Evolutionary conservation across 2,888 invertebrate species (phyloP), one percentile per base, ranked within the genome.

Genomic region (Achlya flavicornis): DNA sequence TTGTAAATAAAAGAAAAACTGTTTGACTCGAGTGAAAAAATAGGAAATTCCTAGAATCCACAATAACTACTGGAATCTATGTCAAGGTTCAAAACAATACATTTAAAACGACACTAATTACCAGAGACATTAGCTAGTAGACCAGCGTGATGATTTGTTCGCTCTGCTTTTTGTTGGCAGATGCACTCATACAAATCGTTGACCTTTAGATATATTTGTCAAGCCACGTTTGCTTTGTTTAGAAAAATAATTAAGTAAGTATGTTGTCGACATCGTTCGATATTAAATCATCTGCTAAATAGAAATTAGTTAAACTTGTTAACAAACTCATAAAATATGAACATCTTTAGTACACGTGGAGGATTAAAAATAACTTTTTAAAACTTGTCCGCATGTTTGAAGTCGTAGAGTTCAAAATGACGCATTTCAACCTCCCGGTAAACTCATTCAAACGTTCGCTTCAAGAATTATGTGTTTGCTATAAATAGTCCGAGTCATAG

Each of bases 401-500:
- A 16, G 16, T 16, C 48, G 14, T 38, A 12, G 41, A 6, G 53
- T n/a, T n/a, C 19, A 10, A 53, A 6, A 53, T 53, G 7, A 53
- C 53, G n/a, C 10, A 10, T 53, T 19, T 53, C 16, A 19, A 41
- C 19, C 19, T 4, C 10, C 33, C 10, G 58, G 58, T n/a, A 58
- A 58, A 58, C 38, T 58, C 58, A 58, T 58, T 58, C 35, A 58
- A 38, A 58, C 35, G 58, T 19, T 58, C 58, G 38, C 38, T 58
- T 19, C 53, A 41, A 43, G 60, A 60, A 19, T 60, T 41, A 41
- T 41, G 26, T 8, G 60, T 26, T 60, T 60, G 43, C 60, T 41
- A 60, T 60, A 60, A 60, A 60, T 60, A 60, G 41, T 33, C 26
- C 12, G 53, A 53, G 8, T 19, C n/a, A 53, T 53, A 26, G 26